Evolutionary conservation across 2,888 invertebrate species (phyloP).

Genomic region (Anagyrus pseudococci): DNA sequence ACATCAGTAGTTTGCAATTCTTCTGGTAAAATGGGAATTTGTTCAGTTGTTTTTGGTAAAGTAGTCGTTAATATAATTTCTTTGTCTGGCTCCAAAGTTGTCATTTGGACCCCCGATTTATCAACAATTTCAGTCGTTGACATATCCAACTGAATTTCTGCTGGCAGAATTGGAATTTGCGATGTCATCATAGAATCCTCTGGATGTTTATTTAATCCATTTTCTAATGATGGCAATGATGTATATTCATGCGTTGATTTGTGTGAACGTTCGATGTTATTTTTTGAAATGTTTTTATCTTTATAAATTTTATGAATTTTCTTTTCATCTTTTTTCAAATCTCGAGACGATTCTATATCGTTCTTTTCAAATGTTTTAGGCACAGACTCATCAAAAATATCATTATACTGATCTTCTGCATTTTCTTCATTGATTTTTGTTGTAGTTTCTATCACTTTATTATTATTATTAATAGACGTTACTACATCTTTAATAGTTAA

Average conservation of each 20-base stretch:
- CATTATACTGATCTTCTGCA: constrained; percentile 57
- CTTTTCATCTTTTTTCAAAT: constrained; percentile 34
- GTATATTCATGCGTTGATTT: constrained; percentile 17
- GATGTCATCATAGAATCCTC: constrained; percentile 54
- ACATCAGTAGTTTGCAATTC: constrained; percentile 53
- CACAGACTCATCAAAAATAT: constrained; percentile 52
- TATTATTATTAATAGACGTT: constrained; percentile 10
- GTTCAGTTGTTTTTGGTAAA: constrained; percentile 50
- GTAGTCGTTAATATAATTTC: constrained; percentile 40
- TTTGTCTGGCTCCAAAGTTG: constrained; percentile 33
- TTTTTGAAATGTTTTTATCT: constrained; percentile 23
- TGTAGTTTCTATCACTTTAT: background rate
- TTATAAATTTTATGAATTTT: constrained; percentile 36
- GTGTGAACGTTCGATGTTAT: background rate
- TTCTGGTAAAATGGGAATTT: constrained; percentile 56
- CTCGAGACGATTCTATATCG: constrained; percentile 30
- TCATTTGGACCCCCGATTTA: constrained; percentile 40
- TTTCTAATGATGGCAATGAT: constrained; percentile 4
- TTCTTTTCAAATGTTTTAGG: constrained; percentile 42
- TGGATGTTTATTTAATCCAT: constrained; percentile 39
- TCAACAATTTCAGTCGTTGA: constrained; percentile 49
- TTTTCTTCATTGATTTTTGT: constrained; percentile 49
- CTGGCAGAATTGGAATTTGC: constrained; percentile 54
- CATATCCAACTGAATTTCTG: constrained; percentile 56
- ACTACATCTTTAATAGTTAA: constrained; percentile 49